A percentile compares a stretch with the other conserved stretches of the same genome.
Conservation (phyloP, 2,888 invertebrate species). For the Oscheius onirici region DNA sequence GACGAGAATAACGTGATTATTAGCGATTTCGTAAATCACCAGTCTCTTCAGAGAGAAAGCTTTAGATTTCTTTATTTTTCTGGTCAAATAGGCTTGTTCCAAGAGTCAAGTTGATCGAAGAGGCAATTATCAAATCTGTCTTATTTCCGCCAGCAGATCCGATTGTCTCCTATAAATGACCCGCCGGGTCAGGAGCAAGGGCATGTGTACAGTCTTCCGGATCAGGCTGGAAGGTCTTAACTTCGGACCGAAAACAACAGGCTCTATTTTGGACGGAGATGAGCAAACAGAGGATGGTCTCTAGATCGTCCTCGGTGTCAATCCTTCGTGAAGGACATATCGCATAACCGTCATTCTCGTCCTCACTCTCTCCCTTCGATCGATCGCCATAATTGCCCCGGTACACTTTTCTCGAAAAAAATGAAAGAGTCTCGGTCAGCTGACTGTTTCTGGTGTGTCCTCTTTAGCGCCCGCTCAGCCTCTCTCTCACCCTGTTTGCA, state of each 20-base stretch:
- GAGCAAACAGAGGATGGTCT: conserved; percentile 1
- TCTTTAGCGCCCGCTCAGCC: conserved; percentile 19
- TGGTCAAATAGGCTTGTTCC: no score
- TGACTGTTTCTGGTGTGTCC: conserved; percentile 10
- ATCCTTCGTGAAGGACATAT: conserved; percentile 12
- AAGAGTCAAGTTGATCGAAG: no score
- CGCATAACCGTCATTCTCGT: conserved; percentile 22
- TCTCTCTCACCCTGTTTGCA: conserved; percentile 23
- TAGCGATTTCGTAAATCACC: no score
- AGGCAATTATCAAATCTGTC: no score
- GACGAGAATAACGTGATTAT: conserved; percentile 97
- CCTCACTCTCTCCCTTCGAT: neutral
- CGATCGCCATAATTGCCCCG: conserved; percentile 17
- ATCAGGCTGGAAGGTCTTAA: conserved; percentile 5
- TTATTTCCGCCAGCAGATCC: no score
- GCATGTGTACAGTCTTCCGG: neutral
- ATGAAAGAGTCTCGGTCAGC: conserved; percentile 7
- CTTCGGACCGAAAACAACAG: conserved; percentile 4
- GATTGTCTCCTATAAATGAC: no score
- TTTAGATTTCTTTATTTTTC: no score
- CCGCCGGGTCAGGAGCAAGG: no score
- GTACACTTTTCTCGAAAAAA: neutral
- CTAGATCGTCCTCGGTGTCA: neutral
- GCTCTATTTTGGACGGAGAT: neutral
- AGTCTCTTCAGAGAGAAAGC: no score